Conservation (phyloP, 2,113 vertebrate genomes). For the Plestiodon gilberti region DNA sequence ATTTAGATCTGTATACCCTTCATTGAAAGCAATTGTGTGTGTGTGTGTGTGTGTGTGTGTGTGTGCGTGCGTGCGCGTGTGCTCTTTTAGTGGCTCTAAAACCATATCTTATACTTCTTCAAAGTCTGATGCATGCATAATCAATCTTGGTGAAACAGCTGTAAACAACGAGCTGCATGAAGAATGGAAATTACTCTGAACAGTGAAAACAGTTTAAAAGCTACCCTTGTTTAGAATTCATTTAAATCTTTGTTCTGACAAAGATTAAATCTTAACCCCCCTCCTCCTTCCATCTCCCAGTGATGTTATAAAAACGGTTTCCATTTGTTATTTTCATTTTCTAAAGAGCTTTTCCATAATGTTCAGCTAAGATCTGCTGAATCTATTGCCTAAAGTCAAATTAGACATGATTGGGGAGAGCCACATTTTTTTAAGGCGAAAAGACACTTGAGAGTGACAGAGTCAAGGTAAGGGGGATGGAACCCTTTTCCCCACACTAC, state of each 20-base stretch:
- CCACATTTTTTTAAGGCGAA: no score
- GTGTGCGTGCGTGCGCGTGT: no score
- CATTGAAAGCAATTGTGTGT: neutral
- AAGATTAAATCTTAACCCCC: neutral
- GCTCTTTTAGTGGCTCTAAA: slow-evolving; percentile 4
- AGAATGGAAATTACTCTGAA: slow-evolving; percentile 37
- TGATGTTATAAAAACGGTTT: neutral
- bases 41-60: no score
- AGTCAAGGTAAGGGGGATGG: neutral
- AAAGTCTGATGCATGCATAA: neutral
- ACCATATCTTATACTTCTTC: neutral
- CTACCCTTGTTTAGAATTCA: slow-evolving; percentile 2
- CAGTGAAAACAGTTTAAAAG: neutral
- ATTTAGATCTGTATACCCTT: neutral
- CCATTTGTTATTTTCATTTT: neutral
- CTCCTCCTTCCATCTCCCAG: neutral
- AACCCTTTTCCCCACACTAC: no score
- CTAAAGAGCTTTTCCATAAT: neutral
- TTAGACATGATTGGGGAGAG: neutral
- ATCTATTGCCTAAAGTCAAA: neutral
- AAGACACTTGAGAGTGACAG: no score
- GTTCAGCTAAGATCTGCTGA: neutral
- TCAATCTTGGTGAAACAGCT: neutral
- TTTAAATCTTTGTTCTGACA: slow-evolving; percentile 8
- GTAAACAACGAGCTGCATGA: slow-evolving; percentile 1